Evolutionary conservation across 1,140 invertebrate genomes (phyloP).

Genomic region (Planococcus citri): DNA sequence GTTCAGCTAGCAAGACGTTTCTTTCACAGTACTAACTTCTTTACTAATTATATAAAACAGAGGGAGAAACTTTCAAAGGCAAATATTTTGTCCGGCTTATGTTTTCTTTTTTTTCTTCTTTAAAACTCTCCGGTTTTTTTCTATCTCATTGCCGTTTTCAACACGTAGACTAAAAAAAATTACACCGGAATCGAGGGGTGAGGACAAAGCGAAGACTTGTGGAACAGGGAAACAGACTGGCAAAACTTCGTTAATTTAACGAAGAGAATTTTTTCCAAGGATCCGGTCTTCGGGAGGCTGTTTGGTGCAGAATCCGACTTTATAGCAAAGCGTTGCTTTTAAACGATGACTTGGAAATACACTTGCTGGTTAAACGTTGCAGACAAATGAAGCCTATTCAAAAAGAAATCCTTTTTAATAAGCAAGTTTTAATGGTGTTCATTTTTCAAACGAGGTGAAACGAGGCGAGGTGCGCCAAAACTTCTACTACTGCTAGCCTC

Average conservation of each 20-base stretch:
- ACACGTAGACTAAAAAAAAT: background rate
- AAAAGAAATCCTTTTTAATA: conserved; percentile 8
- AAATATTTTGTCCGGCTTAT: background rate
- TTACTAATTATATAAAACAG: too few species aligned
- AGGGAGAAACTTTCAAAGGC: background rate
- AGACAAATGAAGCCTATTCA: conserved; percentile 7
- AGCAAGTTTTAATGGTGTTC: conserved; percentile 1
- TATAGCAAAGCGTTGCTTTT: background rate
- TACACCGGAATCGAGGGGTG: background rate
- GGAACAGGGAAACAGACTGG: too few species aligned
- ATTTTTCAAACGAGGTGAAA: background rate
- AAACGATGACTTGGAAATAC: background rate
- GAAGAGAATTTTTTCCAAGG: background rate
- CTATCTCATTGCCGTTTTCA: too few species aligned
- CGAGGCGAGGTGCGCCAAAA: too few species aligned
- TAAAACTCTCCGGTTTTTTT: too few species aligned
- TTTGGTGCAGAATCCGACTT: too few species aligned
- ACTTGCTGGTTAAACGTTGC: background rate
- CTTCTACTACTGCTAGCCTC: too few species aligned
- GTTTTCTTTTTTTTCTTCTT: background rate
- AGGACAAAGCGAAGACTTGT: background rate
- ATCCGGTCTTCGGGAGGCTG: too few species aligned
- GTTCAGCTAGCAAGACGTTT: too few species aligned
- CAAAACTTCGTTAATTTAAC: background rate
- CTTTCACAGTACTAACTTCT: too few species aligned